Percentiles rank a stretch among this genome's conserved stretches.
phyloP scores from a whole-genome alignment of 1,140 invertebrate genomes.

The Mesaphorura yosii region DNA sequence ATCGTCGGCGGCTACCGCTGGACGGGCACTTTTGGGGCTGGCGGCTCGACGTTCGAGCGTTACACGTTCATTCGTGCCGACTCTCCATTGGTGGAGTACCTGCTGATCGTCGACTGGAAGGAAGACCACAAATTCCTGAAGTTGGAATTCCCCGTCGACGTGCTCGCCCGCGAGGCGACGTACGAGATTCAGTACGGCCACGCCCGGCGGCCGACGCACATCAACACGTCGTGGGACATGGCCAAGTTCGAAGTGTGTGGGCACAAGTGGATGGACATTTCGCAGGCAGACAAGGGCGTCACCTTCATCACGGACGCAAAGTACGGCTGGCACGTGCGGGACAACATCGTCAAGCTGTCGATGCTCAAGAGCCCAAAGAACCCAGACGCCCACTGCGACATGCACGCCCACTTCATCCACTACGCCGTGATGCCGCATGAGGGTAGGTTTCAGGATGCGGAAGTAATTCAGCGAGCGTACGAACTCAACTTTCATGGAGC shows the following conservation, averaged over 20 bases:
- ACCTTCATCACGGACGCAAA: constrained; percentile 45
- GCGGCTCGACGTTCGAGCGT: constrained; percentile 38
- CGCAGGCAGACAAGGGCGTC: constrained; percentile 43
- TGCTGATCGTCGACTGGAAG: constrained; percentile 41
- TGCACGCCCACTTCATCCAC: constrained; percentile 40
- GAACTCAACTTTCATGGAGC: constrained; percentile 18
- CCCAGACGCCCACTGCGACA: constrained; percentile 43
- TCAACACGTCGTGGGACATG: constrained; percentile 47
- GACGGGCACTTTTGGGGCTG: background rate
- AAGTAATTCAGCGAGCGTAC: constrained; percentile 20
- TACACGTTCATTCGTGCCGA: constrained; percentile 39
- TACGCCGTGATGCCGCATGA: constrained; percentile 44
- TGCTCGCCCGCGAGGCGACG: constrained; percentile 37
- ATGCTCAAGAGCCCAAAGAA: constrained; percentile 42
- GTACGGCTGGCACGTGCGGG: constrained; percentile 42
- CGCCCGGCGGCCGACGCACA: constrained; percentile 41
- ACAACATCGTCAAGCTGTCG: constrained; percentile 39
- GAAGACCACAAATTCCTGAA: constrained; percentile 45
- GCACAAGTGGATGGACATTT: constrained; percentile 43
- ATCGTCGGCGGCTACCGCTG: constrained; percentile 33
- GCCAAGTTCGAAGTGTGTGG: constrained; percentile 46
- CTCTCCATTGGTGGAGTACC: constrained; percentile 39
- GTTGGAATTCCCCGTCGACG: constrained; percentile 42
- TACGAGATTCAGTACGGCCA: constrained; percentile 46
- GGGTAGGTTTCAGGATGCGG: constrained; percentile 29